Evolutionary conservation across 2,797 vertebrate species (phyloP), one percentile per base, ranked within the genome.

Genomic region (Ambastaia sidthimunki): DNA sequence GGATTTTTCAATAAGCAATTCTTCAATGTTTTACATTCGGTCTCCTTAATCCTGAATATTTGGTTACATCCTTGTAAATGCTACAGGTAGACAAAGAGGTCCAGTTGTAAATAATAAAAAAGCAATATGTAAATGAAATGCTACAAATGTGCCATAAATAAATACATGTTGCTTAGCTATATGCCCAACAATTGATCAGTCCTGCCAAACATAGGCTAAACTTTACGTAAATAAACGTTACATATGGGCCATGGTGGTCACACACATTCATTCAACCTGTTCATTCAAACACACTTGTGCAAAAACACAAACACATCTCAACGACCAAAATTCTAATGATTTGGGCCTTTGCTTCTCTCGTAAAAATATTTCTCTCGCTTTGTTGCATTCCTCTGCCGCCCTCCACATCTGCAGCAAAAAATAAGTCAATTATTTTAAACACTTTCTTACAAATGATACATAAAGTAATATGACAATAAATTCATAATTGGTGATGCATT

Each of bases 91-190:
- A 69, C 9, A 74, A 63, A 62, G 54, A 72, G 19, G 18, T 68
- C 47, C 66, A 60, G 21, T 71, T 57, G n/a, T 65, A 54, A 55
- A 71, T 57, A 62, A 74, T 68, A 11, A 15, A 71, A 34, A 77
- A 81, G 62, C 60, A 78, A 71, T 54, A 78, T 54, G 67, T 18
- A 13, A 47, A 68, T 31, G 21, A 28, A 73, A 60, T 70, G 73
- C 68, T 69, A 69, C 72, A 87, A 83, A 80, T 76, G 54, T 44
- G 79, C 55, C 71, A 62, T 78, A 90, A 91, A 91, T 89, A 90
- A 92, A 88, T 87, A 89, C 70, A 82, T 69, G 15, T 83, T 66
- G 37, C 9, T 84, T 25, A 18, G 6, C 50, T 52, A 52, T 52
- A 48, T 62, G 41, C n/a, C 28, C 12, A 34, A 59, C 52, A 71